Evolutionary conservation across 2,888 invertebrate genomes (phyloP).

Genomic region (Lutraria lutraria): DNA sequence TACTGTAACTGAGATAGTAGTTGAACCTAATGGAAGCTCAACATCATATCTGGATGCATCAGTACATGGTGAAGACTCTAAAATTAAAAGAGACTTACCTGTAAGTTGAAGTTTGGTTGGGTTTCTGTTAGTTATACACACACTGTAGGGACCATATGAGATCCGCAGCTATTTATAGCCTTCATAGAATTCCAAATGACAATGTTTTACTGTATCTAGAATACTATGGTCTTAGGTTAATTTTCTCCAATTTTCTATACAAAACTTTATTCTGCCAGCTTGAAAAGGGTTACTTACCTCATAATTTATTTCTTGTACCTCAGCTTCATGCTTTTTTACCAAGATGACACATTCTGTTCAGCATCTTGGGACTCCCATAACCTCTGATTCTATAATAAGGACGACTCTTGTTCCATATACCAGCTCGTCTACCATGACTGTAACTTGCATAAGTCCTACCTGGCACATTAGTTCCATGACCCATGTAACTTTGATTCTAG

Average conservation of each 20-base stretch:
- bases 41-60: too few relatives aligned
- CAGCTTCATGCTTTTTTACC: slow-evolving; percentile 43
- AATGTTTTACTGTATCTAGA: too few relatives aligned
- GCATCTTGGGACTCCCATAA: too few relatives aligned
- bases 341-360: not conserved
- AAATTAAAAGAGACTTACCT: too few relatives aligned
- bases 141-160: too few relatives aligned
- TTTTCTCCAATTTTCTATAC: slow-evolving; percentile 58
- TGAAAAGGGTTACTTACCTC: slow-evolving; percentile 27
- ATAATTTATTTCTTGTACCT: slow-evolving; percentile 56
- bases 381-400: slow-evolving; percentile 15
- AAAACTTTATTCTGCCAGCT: slow-evolving; percentile 50
- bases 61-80: too few relatives aligned
- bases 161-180: too few relatives aligned
- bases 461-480: not conserved
- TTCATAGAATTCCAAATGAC: too few relatives aligned
- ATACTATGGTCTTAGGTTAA: slow-evolving; percentile 43
- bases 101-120: too few relatives aligned
- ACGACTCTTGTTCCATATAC: not conserved
- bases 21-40: too few relatives aligned
- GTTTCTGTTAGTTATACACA: too few relatives aligned
- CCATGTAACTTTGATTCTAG: not conserved
- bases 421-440: slow-evolving; percentile 3
- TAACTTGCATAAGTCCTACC: slow-evolving; percentile 33
- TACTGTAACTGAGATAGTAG: too few relatives aligned